Percentiles rank a stretch among this genome's conserved stretches.
Conservation (phyloP, 1,140 invertebrate genomes). For the Babylonia areolata region DNA sequence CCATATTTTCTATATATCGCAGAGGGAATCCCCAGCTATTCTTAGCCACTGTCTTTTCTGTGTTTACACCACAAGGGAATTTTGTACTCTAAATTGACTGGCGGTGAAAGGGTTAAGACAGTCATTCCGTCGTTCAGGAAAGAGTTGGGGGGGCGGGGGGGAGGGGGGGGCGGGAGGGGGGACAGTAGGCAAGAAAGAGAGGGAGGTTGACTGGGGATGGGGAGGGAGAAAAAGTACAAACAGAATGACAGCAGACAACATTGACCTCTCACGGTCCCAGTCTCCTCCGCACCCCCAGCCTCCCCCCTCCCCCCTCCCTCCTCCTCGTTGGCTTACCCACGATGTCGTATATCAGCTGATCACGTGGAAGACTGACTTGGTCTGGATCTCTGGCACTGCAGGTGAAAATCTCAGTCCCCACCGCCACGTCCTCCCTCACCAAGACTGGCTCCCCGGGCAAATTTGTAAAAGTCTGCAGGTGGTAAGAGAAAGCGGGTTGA, state of each 20-base stretch:
- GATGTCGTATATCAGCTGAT: background rate
- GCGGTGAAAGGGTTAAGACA: too few species aligned
- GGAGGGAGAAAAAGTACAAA: too few species aligned
- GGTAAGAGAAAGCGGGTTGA: background rate
- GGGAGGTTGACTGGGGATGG: too few species aligned
- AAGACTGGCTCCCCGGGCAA: background rate
- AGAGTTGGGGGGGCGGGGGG: too few species aligned
- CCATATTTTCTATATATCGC: too few species aligned
- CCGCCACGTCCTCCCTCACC: background rate
- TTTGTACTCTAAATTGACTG: too few species aligned
- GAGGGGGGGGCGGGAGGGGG: too few species aligned
- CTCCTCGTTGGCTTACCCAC: background rate
- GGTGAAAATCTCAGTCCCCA: conserved; percentile 7
- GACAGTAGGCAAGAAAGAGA: too few species aligned
- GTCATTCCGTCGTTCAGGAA: too few species aligned
- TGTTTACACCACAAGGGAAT: too few species aligned
- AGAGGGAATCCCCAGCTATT: too few species aligned
- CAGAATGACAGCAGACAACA: background rate
- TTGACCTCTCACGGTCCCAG: background rate
- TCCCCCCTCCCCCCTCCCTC: background rate
- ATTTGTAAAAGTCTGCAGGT: background rate
- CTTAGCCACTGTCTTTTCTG: too few species aligned
- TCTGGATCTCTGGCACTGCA: background rate
- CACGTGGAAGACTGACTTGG: background rate
- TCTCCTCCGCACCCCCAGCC: background rate